These are phyloP conservation scores for Cephalopholis sonnerati DNA, from an alignment of 2,113 vertebrate species.

Conservation along the genomic window DNA sequence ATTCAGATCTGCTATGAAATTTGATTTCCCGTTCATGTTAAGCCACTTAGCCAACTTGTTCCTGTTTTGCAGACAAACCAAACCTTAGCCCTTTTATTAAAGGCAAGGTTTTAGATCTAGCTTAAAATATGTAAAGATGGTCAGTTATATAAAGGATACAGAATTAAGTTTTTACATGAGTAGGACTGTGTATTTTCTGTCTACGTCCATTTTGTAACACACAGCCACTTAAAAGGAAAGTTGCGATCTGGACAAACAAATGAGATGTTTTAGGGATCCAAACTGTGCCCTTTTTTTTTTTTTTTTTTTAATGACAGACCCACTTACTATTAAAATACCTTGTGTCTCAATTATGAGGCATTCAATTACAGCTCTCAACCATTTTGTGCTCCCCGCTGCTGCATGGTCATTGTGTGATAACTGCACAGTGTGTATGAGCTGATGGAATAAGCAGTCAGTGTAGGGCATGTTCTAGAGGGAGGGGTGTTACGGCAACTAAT, in stretches of 20 bases:
- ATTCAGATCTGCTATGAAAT: neutral
- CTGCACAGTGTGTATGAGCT: constrained; percentile 38
- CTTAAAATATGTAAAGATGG: neutral
- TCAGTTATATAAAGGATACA: neutral
- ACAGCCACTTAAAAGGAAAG: neutral
- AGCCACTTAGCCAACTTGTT: neutral
- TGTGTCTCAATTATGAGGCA: neutral
- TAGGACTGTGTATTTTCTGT: neutral
- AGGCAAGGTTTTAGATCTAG: neutral
- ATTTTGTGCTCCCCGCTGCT: neutral
- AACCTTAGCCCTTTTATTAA: neutral
- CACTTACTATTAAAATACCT: neutral
- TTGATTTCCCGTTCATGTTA: neutral
- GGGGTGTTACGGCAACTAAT: constrained; percentile 67
- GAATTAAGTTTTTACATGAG: too few relatives aligned
- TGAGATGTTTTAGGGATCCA: neutral
- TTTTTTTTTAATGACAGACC: constrained; percentile 2
- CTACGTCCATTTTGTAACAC: neutral
- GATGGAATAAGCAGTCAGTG: constrained; percentile 10
- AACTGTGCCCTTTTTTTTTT: neutral
- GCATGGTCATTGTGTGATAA: constrained; percentile 10
- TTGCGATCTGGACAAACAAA: constrained; percentile 3
- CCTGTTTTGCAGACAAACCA: neutral
- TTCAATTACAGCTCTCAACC: constrained; percentile 6
- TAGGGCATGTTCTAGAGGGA: constrained; percentile 9